Evolutionary conservation across 2,888 invertebrate species (phyloP), one percentile per base, ranked within the genome.

Genomic region (Galerucella pusilla): DNA sequence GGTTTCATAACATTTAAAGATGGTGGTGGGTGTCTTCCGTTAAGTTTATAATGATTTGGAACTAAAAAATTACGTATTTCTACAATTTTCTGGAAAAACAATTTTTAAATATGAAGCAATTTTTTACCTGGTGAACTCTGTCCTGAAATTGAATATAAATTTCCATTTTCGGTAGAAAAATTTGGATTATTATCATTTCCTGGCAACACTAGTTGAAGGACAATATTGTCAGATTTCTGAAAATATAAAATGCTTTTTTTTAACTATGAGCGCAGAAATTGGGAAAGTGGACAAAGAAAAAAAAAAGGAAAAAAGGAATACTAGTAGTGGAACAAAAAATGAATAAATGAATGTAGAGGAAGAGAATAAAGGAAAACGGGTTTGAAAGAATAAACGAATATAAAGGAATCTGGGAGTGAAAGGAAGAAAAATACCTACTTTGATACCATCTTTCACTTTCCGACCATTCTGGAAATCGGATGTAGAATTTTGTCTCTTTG

Each of bases 181-280:
- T 42, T 35, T 35, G 35, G 35, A 63, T 16, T 14, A 9, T 7
- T 63, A 20, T 45, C 46, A 65, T 20, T 76, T 14, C 84, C 82
- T 16, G 87, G 87, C 76, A 86, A 79, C 60, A 86, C 86, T 81
- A 87, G 81, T 81, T 87, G 86, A 74, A 88, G 81, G 75, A 87
- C 87, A 87, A 87, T 87, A 78, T 83, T 85, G 76, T 84, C 86
- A 85, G 85, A 82, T 79, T 85, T 83, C 77, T 77, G 68, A 28
- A 75, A 75, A 57, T 67, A 28, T n/a, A 6, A n/a, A 61, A 28
- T 14, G 25, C 10, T 61, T 6, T 3, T 61, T 35, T 14, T 25
- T 6, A 61, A 28, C 0, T 9, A 42, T 7, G 35, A 9, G 35
- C 7, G 7, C 9, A 5, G 9, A 11, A 60, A 12, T 60, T 60